Base-by-base conservation (phyloP, 2,113 vertebrate species). In the Dermatemys mawii region DNA sequence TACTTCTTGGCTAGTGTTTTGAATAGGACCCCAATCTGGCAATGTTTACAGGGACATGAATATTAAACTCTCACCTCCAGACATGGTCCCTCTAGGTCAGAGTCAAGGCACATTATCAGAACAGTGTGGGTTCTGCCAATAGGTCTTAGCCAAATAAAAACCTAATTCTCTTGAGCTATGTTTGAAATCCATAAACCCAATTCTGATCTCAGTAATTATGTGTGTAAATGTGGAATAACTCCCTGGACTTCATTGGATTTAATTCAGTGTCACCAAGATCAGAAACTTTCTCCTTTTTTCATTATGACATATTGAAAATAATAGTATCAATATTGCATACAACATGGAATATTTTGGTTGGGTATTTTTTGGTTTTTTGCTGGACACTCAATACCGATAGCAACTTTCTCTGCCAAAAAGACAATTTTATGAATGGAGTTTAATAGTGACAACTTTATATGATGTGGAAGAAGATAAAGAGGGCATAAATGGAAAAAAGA, bases 391-490 rank as follows among this genome's bases (percentile, higher is more conserved):
- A 86, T 84, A 55, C 73, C 13, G n/a, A 41, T 11, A 46, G 53
- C 4, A 70, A 0, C 46, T 90, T 84, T 78, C 2, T 0, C 87
- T 51, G 80, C 90, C 90, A 78, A 12, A 92, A 85, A 84, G 73
- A 75, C 75, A 27, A 4, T 95, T 93, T 96, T 94, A 54, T 95
- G 96, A 95, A 96, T 93, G 94, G 84, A 87, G 80, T 85, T 90
- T 3, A 90, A 89, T 60, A 83, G 87, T 84, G 87, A 73, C 35
- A 95, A 94, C 92, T 95, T 88, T 1, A 3, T 51, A 12, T 27
- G 93, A 94, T 96, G 83, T 95, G 93, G 95, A 53, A 92, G 91
- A 88, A 97, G 96, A 95, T 97, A 96, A 97, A 96, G 86, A 87
- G 90, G 95, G 86, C 93, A 86, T 90, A 95, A 96, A 93, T 80